Percentiles rank a stretch among this genome's conserved stretches.
These are phyloP conservation scores for Dasypogon diadema DNA, from an alignment of 2,888 invertebrate genomes.

Conservation along the genomic window DNA sequence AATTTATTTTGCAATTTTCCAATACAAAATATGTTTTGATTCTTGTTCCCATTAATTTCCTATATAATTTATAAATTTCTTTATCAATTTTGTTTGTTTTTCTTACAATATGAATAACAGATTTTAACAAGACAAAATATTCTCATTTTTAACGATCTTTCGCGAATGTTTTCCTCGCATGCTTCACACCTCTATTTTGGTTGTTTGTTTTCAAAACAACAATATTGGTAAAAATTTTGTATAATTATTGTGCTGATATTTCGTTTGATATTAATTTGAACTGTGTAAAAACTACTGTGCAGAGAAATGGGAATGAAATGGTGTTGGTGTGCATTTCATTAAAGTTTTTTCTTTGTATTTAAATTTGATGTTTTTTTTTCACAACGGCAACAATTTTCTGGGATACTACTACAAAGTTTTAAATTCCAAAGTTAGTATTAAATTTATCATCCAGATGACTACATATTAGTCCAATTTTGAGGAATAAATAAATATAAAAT, in stretches of 20 bases:
- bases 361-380: neutral
- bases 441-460: too few relatives aligned
- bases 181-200: neutral
- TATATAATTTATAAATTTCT: slow-evolving; percentile 5
- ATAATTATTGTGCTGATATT: neutral
- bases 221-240: neutral
- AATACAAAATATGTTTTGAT: slow-evolving; percentile 48
- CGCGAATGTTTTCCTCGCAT: neutral
- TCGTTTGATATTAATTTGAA: neutral
- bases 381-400: too few relatives aligned
- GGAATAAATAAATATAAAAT: too few relatives aligned
- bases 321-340: neutral
- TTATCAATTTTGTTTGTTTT: slow-evolving; percentile 2
- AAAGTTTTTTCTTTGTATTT: neutral
- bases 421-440: too few relatives aligned
- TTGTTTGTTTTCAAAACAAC: neutral
- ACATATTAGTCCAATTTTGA: too few relatives aligned
- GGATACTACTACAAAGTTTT: too few relatives aligned
- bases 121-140: slow-evolving; percentile 8
- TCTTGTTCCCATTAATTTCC: slow-evolving; percentile 44
- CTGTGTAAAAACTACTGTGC: neutral
- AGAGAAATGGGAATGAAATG: neutral
- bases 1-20: slow-evolving; percentile 33
- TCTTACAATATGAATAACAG: slow-evolving; percentile 19
- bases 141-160: neutral